These are phyloP conservation scores for Keiferia lycopersicella DNA, from an alignment of 2,888 invertebrate species.

Conservation along the genomic window DNA sequence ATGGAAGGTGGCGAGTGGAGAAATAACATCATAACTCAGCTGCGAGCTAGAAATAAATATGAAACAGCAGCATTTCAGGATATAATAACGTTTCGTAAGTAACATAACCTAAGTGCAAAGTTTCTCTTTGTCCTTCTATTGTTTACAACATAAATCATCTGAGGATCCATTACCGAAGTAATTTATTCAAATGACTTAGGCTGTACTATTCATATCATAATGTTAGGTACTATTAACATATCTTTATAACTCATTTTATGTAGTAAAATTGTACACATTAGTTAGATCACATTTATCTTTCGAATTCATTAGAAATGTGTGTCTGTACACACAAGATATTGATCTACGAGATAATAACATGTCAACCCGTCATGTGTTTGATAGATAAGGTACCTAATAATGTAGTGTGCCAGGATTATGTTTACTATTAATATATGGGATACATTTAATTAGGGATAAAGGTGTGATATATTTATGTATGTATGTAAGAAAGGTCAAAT, in stretches of 20 bases:
- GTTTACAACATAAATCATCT: constrained; percentile 39
- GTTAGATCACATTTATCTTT: background rate
- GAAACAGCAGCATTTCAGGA: constrained; percentile 90
- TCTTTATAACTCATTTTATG: background rate
- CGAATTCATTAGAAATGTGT: background rate
- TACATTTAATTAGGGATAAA: too few relatives aligned
- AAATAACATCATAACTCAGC: constrained; percentile 84
- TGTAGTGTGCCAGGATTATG: background rate
- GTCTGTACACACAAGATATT: background rate
- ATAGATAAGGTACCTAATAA: constrained; percentile 5
- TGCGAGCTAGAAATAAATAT: constrained; percentile 87
- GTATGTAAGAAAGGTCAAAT: too few relatives aligned
- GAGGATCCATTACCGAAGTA: background rate
- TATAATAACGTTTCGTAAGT: constrained; percentile 91
- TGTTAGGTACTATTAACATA: background rate
- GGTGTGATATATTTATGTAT: too few relatives aligned
- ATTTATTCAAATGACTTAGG: background rate
- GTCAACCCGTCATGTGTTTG: constrained; percentile 10
- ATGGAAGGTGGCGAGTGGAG: constrained; percentile 84
- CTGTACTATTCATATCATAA: constrained; percentile 5
- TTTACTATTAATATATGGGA: too few relatives aligned
- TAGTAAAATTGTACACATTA: background rate
- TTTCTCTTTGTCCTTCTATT: constrained; percentile 38
- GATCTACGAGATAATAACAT: constrained; percentile 2
- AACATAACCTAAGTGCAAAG: constrained; percentile 56